Evolutionary conservation across 2,888 invertebrate genomes (phyloP), one percentile per base, ranked within the genome.

Genomic region (Gastracanthus pulcherrimus): DNA sequence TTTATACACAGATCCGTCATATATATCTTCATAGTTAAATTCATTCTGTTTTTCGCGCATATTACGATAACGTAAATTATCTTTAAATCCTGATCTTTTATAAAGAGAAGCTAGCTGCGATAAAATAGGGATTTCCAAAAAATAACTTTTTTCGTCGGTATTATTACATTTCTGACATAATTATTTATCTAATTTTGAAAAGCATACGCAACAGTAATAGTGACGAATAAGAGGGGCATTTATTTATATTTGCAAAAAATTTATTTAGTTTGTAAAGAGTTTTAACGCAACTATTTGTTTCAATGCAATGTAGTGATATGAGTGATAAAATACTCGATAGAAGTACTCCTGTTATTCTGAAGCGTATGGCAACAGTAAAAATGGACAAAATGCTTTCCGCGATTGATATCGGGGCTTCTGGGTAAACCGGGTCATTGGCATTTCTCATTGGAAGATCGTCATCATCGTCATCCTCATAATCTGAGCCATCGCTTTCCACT

Each of bases 1-100:
- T 55, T 72, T 81, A 51, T 85, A 83, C n/a, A 84, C 51, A 16
- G 55, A n/a, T 0, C 85, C 85, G 55, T 84, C 84, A n/a, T n/a
- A n/a, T n/a, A n/a, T 82, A 60, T 85, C 85, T 67, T 85, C 83
- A 19, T 72, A 77, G 76, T 82, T 82, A 9, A 45, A 19, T 16
- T 62, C 38, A 60, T 81, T 77, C 34, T 29, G 9, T 71, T 82
- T 84, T 31, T 66, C 29, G 13, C 60, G 60, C 31, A 1, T 34
- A 31, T 29, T 16, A 31, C 60, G 60, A 31, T 31, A 60, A 11
- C 13, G 3, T 31, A 60, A 60, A 31, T 31, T 60, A 31, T 60
- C 11, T 16, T 13, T 16, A 60, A 60, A 60, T 9, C 4, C 4
- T 31, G 60, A 16, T 60, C 60, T 29, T 34, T 60, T 60, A 34